These are phyloP conservation scores for Varecia variegata DNA, from an alignment of 2,797 vertebrate genomes.

Conservation along the genomic window DNA sequence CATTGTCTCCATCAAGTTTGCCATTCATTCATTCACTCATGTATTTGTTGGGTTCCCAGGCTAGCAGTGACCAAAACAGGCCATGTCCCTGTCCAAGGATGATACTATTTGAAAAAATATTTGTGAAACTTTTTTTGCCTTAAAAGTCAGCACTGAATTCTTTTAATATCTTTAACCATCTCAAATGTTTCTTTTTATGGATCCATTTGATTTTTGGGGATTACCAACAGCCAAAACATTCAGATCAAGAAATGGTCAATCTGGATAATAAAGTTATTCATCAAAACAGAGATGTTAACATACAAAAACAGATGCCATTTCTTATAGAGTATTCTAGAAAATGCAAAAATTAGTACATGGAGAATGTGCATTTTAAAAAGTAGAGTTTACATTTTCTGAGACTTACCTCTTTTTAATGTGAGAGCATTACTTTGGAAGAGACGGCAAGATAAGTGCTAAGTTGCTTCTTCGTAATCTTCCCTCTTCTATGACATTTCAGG, in stretches of 20 bases:
- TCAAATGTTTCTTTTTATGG: background rate
- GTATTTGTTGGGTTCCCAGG: background rate
- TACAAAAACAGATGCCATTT: background rate
- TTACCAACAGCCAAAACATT: conserved; percentile 3
- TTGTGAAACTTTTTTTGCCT: background rate
- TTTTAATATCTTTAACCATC: background rate
- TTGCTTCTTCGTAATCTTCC: background rate
- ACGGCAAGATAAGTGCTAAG: background rate
- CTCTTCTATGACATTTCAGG: conserved; percentile 7
- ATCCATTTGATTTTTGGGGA: background rate
- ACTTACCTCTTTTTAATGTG: background rate
- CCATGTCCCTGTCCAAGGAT: background rate
- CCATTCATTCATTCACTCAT: background rate
- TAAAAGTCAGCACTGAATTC: background rate
- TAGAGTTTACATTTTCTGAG: conserved; percentile 17
- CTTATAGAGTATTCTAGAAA: background rate
- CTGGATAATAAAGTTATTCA: background rate
- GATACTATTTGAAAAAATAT: background rate
- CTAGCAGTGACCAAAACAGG: background rate
- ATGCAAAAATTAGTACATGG: background rate
- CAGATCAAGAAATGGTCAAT: background rate
- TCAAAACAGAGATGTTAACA: background rate
- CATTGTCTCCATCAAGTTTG: background rate
- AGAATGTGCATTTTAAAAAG: background rate
- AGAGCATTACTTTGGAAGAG: conserved; percentile 5